Percentiles rank a stretch among this genome's conserved stretches.
These are phyloP conservation scores for Mystacides longicornis DNA, from an alignment of 2,888 invertebrate genomes.

Conservation along the genomic window DNA sequence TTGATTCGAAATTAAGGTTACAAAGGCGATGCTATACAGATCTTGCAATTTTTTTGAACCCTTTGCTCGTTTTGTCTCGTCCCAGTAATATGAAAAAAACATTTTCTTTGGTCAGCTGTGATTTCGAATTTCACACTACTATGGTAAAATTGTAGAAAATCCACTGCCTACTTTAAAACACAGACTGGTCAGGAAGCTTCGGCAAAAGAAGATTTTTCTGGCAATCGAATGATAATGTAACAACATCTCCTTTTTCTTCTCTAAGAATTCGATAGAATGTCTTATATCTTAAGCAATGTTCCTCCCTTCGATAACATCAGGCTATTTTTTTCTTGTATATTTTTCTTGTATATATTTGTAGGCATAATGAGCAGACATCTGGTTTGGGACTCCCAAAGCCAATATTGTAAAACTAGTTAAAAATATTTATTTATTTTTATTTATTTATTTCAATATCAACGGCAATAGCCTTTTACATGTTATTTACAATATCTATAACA, in stretches of 20 bases:
- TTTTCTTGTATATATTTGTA: constrained; percentile 25
- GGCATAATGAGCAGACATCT: constrained; percentile 27
- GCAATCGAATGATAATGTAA: constrained; percentile 27
- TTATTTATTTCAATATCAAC: too few species aligned
- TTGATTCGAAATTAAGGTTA: too few species aligned
- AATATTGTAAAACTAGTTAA: constrained; percentile 27
- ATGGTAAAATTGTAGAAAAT: not conserved
- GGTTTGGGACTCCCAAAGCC: constrained; percentile 27
- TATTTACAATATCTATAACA: too few species aligned
- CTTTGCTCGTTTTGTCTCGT: not conserved
- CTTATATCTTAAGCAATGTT: constrained; percentile 27
- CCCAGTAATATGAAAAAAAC: constrained; percentile 8
- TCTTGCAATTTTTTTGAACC: too few species aligned
- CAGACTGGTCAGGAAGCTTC: not conserved
- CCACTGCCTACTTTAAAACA: not conserved
- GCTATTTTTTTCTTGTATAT: constrained; percentile 24
- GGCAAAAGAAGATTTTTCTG: constrained; percentile 27
- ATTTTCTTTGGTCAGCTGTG: constrained; percentile 2
- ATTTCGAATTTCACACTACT: not conserved
- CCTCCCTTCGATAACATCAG: constrained; percentile 26
- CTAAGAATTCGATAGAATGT: constrained; percentile 27
- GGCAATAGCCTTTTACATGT: too few species aligned
- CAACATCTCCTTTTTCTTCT: constrained; percentile 24
- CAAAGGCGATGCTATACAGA: too few species aligned
- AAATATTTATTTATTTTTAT: too few species aligned